Base-by-base conservation (phyloP, 2,888 invertebrate species). In the Gnatocerus cornutus region DNA sequence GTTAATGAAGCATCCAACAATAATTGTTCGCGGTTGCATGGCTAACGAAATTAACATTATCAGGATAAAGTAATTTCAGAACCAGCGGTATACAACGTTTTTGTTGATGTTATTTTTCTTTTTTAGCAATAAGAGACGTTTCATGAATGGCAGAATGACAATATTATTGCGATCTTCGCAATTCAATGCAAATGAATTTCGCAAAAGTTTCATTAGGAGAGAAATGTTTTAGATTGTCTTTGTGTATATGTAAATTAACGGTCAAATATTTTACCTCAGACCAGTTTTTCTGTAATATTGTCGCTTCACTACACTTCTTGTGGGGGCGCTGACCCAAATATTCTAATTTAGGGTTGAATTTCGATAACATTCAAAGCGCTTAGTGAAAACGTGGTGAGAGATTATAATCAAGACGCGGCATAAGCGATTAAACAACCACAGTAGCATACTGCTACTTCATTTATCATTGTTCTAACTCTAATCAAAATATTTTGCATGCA, bases 401-500 rank as follows among this genome's bases (percentile, higher is more conserved):
- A 65, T 69, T 69, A 64, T 64, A 59, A 69, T 65, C 46, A 69
- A 69, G 69, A 53, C 64, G 46, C 43, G 50, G 52, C 46, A 69
- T 65, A 65, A 69, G 59, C 59, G 69, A 69, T 69, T 69, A 65
- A 64, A 39, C 52, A 56, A 50, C 62, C 58, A 63, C 64, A 69
- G 64, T 55, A 56, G 50, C 69, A 58, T 53, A 61, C 62, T 62
- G 55, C 37, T 41, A 59, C 29, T 64, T 46, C 37, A 65, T 69
- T 69, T 69, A 69, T 69, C 69, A 64, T 67, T 50, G 58, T 50
- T 59, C 27, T 29, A 46, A 55, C 45, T 12, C 43, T 59, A 37
- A 50, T 52, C 50, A 59, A 33, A 67, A 43, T 62, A 13, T 55
- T 48, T 45, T 43, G 53, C 13, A 10, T n/a, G 14, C 45, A 9